Evolutionary conservation across 2,888 invertebrate genomes (phyloP), one percentile per base, ranked within the genome.

Genomic region (Lycophotia porphyrea): DNA sequence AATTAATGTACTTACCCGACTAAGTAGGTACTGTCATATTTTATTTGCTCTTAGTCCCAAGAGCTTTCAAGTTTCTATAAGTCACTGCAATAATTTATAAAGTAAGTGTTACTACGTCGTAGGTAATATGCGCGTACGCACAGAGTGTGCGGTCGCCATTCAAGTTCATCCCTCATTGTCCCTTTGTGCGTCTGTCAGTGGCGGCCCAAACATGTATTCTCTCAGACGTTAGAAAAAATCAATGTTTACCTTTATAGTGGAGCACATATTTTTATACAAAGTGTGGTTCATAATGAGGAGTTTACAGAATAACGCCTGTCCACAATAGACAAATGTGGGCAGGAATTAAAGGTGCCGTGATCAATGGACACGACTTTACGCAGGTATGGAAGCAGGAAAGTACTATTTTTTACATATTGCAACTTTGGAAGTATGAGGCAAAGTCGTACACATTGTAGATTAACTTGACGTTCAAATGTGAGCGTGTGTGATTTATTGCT

Each of bases 191-290:
- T 88, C 92, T 93, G 95, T 95, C 96, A 96, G 92, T 93, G 93
- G 90, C 91, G 92, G 92, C 95, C 95, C 95, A 96, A 96, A 96
- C 95, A 96, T 88, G 90, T 91, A 95, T 96, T 96, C 94, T 96
- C 95, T 96, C 92, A 91, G 91, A 86, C 91, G 86, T 84, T 91
- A 88, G 90, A 94, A 95, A 96, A 96, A 95, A 94, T 91, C 94
- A 93, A 94, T 96, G 96, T 96, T 96, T 96, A 96, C 95, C 94
- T 96, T 96, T 95, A 95, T 95, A 95, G 93, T 95, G 92, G 93
- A 95, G 93, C 95, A 93, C 92, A 95, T 95, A 95, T 95, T 96
- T 95, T 95, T 94, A 95, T 95, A 96, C 95, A 96, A 95, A 95
- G 95, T 95, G 93, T 93, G 92, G 92, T 92, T 93, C 91, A 95